Base-by-base conservation (phyloP, 2,888 invertebrate genomes). In the Blera fallax region DNA sequence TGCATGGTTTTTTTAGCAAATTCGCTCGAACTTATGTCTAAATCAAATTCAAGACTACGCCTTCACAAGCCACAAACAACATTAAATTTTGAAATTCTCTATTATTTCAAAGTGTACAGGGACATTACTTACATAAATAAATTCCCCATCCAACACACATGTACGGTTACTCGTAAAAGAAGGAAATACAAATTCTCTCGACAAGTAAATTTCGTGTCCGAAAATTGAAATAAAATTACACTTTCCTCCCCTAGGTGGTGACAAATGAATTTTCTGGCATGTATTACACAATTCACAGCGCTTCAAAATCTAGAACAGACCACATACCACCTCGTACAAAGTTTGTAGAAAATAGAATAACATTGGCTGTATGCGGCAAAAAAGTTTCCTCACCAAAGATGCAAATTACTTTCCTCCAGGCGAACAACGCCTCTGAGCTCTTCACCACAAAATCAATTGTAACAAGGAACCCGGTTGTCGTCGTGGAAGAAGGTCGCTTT, bases 341-440 rank as follows among this genome's bases (percentile, higher is more conserved):
- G 70, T 80, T 84, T 69, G 50, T 65, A 34, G 48, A 32, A 52
- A 58, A 43, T 45, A 40, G 50, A 74, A 78, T 54, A 79, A 83
- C 78, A 79, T 60, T 67, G 45, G 37, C 62, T 78, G 60, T 56
- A 54, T 73, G 73, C 73, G 83, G 72, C 29, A 58, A 65, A 80
- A 74, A 74, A 79, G 43, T 69, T 69, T 69, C 50, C 74, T 60
- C 21, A 43, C 84, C 79, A 73, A 72, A 84, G 79, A 84, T 84
- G 84, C 80, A 84, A 84, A 84, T 79, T 84, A 84, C 83, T 74
- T 79, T 74, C 40, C 79, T 84, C 48, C 40, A 73, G 79, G 73
- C 65, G 54, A 70, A 37, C 58, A 78, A 78, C 72, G 65, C 70
- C 78, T 79, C 54, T 64, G 48, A 60, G 73, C 67, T 79, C 56